These are phyloP conservation scores for Cantharis nigra DNA, from an alignment of 2,888 invertebrate species.

Conservation along the genomic window DNA sequence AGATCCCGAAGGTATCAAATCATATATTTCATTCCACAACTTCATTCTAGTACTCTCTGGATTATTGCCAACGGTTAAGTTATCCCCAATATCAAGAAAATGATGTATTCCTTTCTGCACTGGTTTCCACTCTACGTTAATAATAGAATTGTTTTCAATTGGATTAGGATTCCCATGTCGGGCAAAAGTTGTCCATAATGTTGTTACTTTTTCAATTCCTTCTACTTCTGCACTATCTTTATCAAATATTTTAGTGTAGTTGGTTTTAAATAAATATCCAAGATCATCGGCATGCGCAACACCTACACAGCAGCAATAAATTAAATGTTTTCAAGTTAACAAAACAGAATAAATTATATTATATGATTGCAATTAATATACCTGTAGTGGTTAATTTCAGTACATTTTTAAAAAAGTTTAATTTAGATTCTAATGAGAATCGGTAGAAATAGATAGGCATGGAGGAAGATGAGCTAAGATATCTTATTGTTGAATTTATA, in stretches of 20 bases:
- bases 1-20: background rate
- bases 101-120: conserved; percentile 34
- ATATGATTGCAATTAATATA: background rate
- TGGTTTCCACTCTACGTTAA: conserved; percentile 40
- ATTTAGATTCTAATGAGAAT: background rate
- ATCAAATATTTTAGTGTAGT: conserved; percentile 28
- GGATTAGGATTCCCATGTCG: conserved; percentile 40
- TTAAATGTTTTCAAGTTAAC: too few relatives aligned
- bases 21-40: conserved; percentile 30
- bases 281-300: conserved; percentile 43
- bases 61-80: conserved; percentile 36
- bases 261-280: conserved; percentile 41
- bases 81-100: conserved; percentile 44
- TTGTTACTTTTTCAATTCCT: conserved; percentile 35
- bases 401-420: background rate
- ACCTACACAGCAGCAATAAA: conserved; percentile 29
- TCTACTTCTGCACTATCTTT: conserved; percentile 34
- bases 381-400: background rate
- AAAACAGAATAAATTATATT: too few relatives aligned
- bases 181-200: conserved; percentile 46
- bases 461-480: background rate
- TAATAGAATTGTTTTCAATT: conserved; percentile 11
- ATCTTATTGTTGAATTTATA: background rate
- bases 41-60: conserved; percentile 42
- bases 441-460: conserved; percentile 3